phyloP scores from a whole-genome alignment of 2,888 invertebrate species.

The Caenorhabditis virilis region DNA sequence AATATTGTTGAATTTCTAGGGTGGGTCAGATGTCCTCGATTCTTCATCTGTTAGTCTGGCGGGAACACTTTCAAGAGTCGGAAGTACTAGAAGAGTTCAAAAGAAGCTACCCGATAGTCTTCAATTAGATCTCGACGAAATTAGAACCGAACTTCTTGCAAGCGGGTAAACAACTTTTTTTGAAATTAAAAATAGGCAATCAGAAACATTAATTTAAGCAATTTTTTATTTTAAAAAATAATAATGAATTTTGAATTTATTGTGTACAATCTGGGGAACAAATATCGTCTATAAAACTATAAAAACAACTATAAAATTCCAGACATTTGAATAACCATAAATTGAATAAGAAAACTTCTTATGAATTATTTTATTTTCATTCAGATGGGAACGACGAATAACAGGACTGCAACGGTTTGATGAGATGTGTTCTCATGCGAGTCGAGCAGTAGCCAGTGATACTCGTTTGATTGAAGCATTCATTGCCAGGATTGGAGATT shows the following conservation, averaged over 20 bases:
- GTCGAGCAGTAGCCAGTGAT: slow-evolving; percentile 45
- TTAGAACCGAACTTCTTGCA: slow-evolving; percentile 40
- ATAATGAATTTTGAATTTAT: too few species aligned
- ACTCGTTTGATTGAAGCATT: slow-evolving; percentile 51
- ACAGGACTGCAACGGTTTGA: slow-evolving; percentile 44
- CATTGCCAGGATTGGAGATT: slow-evolving; percentile 48
- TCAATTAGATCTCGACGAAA: slow-evolving; percentile 51
- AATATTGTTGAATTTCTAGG: too few species aligned
- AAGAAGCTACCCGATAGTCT: slow-evolving; percentile 49
- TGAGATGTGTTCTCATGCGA: slow-evolving; percentile 34
- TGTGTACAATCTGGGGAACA: too few species aligned
- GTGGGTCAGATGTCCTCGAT: slow-evolving; percentile 43
- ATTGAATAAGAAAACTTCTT: too few species aligned
- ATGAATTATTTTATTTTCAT: not conserved
- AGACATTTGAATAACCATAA: too few species aligned
- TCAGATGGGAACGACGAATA: slow-evolving; percentile 46
- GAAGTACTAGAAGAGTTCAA: slow-evolving; percentile 39
- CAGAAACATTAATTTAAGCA: too few species aligned
- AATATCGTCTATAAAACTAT: too few species aligned
- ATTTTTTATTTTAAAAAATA: too few species aligned
- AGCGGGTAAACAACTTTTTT: slow-evolving; percentile 10
- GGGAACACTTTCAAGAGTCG: slow-evolving; percentile 36
- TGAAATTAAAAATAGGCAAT: not conserved
- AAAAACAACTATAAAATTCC: too few species aligned
- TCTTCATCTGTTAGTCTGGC: slow-evolving; percentile 27